Percentiles rank a stretch among this genome's conserved stretches.
Evolutionary conservation across 2,888 invertebrate genomes (phyloP).

Genomic region (Melikaiella ostensackeni): DNA sequence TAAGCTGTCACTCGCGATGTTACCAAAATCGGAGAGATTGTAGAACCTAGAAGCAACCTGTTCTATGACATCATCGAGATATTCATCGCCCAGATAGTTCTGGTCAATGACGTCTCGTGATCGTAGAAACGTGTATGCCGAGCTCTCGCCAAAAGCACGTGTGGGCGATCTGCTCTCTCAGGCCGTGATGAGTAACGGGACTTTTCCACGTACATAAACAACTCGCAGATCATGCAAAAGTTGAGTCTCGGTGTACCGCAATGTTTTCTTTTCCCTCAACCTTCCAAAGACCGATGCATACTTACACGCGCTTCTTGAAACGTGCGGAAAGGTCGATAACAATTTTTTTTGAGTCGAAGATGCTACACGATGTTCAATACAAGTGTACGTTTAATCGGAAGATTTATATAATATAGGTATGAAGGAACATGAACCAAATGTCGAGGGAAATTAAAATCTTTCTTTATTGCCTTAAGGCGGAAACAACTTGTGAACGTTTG

Average conservation of each 20-base stretch:
- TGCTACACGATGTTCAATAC: neutral
- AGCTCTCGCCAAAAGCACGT: constrained; percentile 57
- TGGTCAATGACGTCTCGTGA: constrained; percentile 42
- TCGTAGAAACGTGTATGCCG: constrained; percentile 40
- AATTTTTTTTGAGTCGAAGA: constrained; percentile 12
- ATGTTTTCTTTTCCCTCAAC: constrained; percentile 27
- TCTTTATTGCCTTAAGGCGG: neutral
- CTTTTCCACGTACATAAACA: constrained; percentile 42
- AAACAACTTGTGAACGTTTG: constrained; percentile 11
- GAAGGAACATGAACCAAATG: constrained; percentile 8
- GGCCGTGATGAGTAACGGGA: constrained; percentile 52
- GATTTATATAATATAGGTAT: neutral
- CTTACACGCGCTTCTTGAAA: constrained; percentile 32
- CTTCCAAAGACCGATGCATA: constrained; percentile 12
- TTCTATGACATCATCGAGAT: constrained; percentile 48
- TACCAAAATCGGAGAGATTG: no score
- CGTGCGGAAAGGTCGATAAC: constrained; percentile 21
- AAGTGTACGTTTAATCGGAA: neutral
- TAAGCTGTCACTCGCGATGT: no score
- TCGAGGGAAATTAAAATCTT: neutral
- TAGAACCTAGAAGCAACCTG: constrained; percentile 42
- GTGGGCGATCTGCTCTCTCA: constrained; percentile 55
- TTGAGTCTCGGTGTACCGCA: constrained; percentile 33
- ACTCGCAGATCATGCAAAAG: constrained; percentile 34
- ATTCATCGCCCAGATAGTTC: constrained; percentile 35